Conservation (phyloP, 2,888 invertebrate species). For the Hirtodrosophila histrioides region DNA sequence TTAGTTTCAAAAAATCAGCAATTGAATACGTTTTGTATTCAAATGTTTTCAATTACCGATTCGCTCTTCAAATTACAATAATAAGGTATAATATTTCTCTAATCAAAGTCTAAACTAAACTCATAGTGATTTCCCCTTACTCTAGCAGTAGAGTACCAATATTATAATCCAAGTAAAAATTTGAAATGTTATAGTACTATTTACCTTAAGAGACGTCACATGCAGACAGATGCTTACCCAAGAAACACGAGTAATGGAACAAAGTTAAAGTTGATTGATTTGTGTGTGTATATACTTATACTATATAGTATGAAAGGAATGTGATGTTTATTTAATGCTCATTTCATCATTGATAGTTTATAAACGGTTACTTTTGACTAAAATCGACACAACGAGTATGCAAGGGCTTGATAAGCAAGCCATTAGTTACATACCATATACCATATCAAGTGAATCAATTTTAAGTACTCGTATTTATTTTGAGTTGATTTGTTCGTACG, state of each 20-base stretch:
- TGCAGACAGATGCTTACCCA: neutral
- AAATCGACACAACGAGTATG: slow-evolving; percentile 18
- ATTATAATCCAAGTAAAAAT: neutral
- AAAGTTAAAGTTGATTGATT: slow-evolving; percentile 15
- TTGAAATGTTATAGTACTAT: neutral
- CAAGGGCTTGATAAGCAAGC: slow-evolving; percentile 36
- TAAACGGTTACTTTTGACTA: slow-evolving; percentile 18
- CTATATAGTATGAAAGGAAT: slow-evolving; percentile 22
- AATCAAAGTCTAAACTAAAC: too few relatives aligned
- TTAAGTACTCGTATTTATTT: slow-evolving; percentile 30
- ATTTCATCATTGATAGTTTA: slow-evolving; percentile 26
- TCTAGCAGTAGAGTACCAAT: neutral
- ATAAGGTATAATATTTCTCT: too few relatives aligned
- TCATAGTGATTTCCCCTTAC: too few relatives aligned
- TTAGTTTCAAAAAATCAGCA: neutral
- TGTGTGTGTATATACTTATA: slow-evolving; percentile 25
- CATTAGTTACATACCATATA: slow-evolving; percentile 54
- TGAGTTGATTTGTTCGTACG: slow-evolving; percentile 9
- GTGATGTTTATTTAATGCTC: slow-evolving; percentile 5
- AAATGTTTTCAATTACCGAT: neutral
- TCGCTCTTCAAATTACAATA: neutral
- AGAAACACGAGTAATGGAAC: neutral
- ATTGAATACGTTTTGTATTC: neutral
- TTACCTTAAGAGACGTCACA: neutral
- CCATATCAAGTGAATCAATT: slow-evolving; percentile 45